Conservation (phyloP, 2,888 invertebrate genomes). For the Cinara cedri region DNA sequence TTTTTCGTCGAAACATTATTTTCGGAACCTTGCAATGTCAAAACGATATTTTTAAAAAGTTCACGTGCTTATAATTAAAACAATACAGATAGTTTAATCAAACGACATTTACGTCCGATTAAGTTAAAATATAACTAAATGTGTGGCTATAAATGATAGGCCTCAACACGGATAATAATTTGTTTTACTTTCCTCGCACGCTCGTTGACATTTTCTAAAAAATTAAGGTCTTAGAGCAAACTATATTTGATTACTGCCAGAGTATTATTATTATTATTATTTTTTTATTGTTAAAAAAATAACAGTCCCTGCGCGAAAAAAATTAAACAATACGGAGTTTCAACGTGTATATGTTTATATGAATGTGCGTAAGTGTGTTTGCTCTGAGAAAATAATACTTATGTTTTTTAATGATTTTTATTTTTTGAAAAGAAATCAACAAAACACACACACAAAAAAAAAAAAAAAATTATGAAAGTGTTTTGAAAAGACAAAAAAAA, state of each 20-base stretch:
- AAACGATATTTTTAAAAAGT: no score
- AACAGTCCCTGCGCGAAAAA: no score
- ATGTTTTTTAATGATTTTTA: no score
- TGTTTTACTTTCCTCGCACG: not conserved
- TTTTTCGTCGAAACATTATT: no score
- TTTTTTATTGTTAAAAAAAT: not conserved
- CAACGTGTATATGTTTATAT: not conserved
- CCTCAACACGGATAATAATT: not conserved
- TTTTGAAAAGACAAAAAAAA: not conserved
- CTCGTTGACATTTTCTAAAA: not conserved
- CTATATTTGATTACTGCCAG: not conserved
- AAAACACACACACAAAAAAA: not conserved
- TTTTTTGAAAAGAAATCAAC: not conserved
- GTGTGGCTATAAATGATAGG: not conserved
- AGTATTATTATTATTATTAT: not conserved
- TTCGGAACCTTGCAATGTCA: no score
- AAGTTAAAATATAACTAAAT: no score
- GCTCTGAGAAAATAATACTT: not conserved
- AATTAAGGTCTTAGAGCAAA: not conserved
- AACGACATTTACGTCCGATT: no score
- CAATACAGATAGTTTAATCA: no score
- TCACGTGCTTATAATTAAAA: no score
- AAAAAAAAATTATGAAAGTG: not conserved
- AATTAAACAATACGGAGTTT: no score
- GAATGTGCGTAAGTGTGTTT: not conserved